Evolutionary conservation across 2,797 vertebrate genomes (phyloP), one percentile per base, ranked within the genome.

Genomic region (Sciaenops ocellatus): DNA sequence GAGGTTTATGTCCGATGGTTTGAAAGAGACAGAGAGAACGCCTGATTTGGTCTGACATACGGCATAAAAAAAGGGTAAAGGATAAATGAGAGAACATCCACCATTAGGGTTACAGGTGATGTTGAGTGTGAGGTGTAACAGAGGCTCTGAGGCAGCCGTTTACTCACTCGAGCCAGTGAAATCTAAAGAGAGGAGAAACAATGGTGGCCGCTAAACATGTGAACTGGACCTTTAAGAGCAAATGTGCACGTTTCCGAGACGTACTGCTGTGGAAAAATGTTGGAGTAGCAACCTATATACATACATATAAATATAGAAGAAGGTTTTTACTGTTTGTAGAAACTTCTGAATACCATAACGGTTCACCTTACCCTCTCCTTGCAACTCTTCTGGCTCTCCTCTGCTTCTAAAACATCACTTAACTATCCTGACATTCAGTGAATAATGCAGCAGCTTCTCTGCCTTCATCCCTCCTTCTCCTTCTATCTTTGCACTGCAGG

Each of bases 381-480:
- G 89, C 65, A 72, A 65, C 86, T 82, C 75, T 22, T 73, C 50
- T n/a, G 50, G 61, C 46, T 86, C 73, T 64, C 50, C 79, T 50
- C 24, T 61, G 59, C 85, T 83, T 81, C 69, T 73, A 83, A 92
- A 86, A 71, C 75, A 69, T 88, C 76, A 84, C 90, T 87, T 90
- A 84, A 89, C 89, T 89, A 88, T 76, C 83, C 89, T 89, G 93
- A 93, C 90, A 85, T 72, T 61, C 26, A 20, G 79, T 95, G 85
- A 95, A 95, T 95, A 93, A 95, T 95, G 91, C 89, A 95, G 85
- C 67, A 80, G 84, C 76, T 66, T 4, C 85, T 90, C 89, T 72
- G 61, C 76, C 87, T 78, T 88, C 87, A 87, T 83, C 85, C 82
- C 47, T 85, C 78, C 65, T 64, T 76, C 88, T 81, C 80, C 66